Evolutionary conservation across 2,888 invertebrate genomes (phyloP).

Genomic region (Drosophila gaucha): DNA sequence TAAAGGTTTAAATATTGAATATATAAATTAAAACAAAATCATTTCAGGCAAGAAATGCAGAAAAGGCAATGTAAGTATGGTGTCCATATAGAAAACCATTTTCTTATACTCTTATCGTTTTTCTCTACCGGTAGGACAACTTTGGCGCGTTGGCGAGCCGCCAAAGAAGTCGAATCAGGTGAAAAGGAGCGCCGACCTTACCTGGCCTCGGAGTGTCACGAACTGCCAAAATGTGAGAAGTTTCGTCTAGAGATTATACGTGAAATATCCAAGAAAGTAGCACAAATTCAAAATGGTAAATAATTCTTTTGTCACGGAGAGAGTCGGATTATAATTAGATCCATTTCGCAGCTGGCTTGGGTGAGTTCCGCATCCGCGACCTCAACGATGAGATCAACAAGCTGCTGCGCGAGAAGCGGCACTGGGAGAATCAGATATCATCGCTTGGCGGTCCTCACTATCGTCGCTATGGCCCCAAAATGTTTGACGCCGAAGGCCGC

Average conservation of each 20-base stretch:
- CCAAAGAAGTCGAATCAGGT: constrained; percentile 96
- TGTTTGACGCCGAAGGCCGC: constrained; percentile 96
- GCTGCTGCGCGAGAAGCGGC: constrained; percentile 96
- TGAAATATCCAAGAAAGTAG: constrained; percentile 99
- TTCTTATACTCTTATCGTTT: neutral
- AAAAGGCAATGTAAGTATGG: constrained; percentile 96
- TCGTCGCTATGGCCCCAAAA: constrained; percentile 94
- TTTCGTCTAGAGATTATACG: constrained; percentile 98
- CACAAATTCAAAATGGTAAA: constrained; percentile 98
- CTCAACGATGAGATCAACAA: constrained; percentile 99
- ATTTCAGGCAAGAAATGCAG: constrained; percentile 96
- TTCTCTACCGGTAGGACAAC: constrained; percentile 89
- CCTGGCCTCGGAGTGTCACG: constrained; percentile 97
- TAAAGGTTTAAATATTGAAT: constrained; percentile 1
- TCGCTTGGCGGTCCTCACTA: constrained; percentile 98
- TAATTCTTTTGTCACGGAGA: too few relatives aligned
- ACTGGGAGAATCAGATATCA: constrained; percentile 99
- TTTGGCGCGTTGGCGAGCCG: constrained; percentile 98
- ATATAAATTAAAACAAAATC: constrained; percentile 45
- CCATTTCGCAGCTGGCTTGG: constrained; percentile 93
- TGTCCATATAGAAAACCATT: neutral
- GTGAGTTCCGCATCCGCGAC: constrained; percentile 98
- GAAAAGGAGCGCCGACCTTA: constrained; percentile 95
- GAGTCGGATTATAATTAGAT: neutral
- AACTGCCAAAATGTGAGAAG: constrained; percentile 96